phyloP scores from a whole-genome alignment of 2,888 invertebrate species.

The Thelaira solivaga region DNA sequence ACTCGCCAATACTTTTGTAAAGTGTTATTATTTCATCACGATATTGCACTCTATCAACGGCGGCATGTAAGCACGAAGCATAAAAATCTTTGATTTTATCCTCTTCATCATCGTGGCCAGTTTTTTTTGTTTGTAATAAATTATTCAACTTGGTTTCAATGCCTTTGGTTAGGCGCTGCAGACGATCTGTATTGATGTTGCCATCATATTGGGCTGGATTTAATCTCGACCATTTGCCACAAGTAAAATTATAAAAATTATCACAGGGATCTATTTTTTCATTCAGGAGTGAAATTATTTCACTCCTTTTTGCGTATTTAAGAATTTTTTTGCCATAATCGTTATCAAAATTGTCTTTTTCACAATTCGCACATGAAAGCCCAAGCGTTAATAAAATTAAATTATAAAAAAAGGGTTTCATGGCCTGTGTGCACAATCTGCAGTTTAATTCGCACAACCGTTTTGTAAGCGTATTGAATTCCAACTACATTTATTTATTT shows the following conservation, averaged over 20 bases:
- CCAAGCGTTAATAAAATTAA: conserved; percentile 8
- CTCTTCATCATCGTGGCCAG: conserved; percentile 56
- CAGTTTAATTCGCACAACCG: conserved; percentile 16
- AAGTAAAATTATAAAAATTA: conserved; percentile 90
- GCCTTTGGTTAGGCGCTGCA: conserved; percentile 65
- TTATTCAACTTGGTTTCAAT: conserved; percentile 66
- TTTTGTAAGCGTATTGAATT: conserved; percentile 15
- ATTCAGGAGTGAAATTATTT: conserved; percentile 87
- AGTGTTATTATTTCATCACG: conserved; percentile 64
- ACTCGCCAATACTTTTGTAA: conserved; percentile 66
- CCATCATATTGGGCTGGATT: conserved; percentile 70
- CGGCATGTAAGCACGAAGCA: conserved; percentile 66
- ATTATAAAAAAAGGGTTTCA: too few species aligned
- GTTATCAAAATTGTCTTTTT: conserved; percentile 61
- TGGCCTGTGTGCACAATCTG: too few species aligned
- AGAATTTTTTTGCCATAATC: conserved; percentile 77
- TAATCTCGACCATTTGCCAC: conserved; percentile 85
- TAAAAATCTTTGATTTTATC: conserved; percentile 70
- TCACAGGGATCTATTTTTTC: conserved; percentile 84
- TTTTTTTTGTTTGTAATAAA: conserved; percentile 55
- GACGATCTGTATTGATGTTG: conserved; percentile 65
- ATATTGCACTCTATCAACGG: conserved; percentile 64
- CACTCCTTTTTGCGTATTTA: conserved; percentile 80
- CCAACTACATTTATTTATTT: conserved; percentile 7
- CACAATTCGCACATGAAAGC: background rate